These are phyloP conservation scores for Callaeas wilsoni DNA, from an alignment of 2,113 vertebrate species.

Conservation along the genomic window DNA sequence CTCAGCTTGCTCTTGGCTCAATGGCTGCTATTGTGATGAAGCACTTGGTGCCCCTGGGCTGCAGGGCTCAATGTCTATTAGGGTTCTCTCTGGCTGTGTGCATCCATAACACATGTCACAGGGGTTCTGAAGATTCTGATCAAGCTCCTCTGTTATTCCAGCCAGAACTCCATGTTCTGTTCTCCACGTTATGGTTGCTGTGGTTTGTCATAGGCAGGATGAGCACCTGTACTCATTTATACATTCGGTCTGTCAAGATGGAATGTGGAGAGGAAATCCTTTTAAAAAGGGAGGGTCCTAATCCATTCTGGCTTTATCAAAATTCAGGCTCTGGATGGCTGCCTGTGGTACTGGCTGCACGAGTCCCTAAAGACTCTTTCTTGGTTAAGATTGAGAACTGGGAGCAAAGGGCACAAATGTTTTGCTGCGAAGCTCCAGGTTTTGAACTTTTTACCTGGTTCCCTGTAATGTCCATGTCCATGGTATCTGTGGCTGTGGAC, in stretches of 20 bases:
- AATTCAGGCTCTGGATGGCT: neutral
- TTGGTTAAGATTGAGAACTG: neutral
- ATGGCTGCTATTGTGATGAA: neutral
- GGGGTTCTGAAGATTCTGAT: neutral
- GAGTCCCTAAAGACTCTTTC: neutral
- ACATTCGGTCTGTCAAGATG: neutral
- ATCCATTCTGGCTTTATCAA: neutral
- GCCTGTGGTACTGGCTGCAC: neutral
- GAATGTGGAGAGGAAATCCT: neutral
- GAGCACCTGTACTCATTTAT: neutral
- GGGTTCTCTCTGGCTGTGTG: neutral
- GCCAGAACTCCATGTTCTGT: rapidly evolving
- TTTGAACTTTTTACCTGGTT: neutral
- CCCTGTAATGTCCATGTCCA: neutral
- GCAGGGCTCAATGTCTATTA: neutral
- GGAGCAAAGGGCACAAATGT: neutral
- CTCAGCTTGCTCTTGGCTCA: neutral
- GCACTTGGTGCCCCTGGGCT: neutral
- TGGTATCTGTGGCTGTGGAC: neutral
- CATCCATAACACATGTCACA: neutral
- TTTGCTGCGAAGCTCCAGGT: neutral
- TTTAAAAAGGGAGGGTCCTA: neutral
- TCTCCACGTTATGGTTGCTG: neutral
- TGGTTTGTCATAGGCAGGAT: neutral
- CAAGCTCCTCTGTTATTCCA: neutral